Base-by-base conservation (phyloP, 1,140 invertebrate species). In the Gerris buenoi region DNA sequence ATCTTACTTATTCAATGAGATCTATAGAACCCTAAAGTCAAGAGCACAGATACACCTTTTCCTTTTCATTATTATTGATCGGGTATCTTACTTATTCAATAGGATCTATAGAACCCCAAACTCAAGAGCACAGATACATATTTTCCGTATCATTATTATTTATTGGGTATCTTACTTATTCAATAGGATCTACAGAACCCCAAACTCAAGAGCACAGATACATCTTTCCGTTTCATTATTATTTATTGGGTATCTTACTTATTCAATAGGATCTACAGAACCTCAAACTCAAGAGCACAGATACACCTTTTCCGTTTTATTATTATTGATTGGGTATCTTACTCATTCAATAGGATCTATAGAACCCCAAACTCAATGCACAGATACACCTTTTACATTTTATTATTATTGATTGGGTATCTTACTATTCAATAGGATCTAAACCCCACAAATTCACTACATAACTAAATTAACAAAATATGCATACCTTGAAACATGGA, bases 401-500 rank as follows among this genome's bases (percentile, higher is more conserved):
- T 46, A 46, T 46, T 46, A 46, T 46, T 46, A 46, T 5, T 46
- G 33, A 46, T 10, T 46, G 5, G 5, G 33, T 46, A 46, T 10
- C 5, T 10, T 46, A 5, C 5, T 46, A 46, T 46, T 46, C 18
- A 46, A 5, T 46, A 18, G 18, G 5, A 10, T 10, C 33, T 10
- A 10, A 46, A 46, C 5, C 5, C 5, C 33, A 46, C 27, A 13
- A 58, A 58, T 23, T 15, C 2, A 65, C 64, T 25, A 56, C 18
- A 57, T 23, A 57, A 46, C 33, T 10, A 46, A 46, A 46, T 46
- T 5, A 46, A 18, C 10, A 27, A 27, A 3, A 59, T 15, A 60
- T 67, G 68, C 71, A 74, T 78, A 89, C 91, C 93, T 88, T 98
- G 95, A 78, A 97, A 89, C 86, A 93, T 88, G 18, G 89, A 87